Evolutionary conservation across 2,797 vertebrate species (phyloP).

Genomic region (Nannoperca australis): DNA sequence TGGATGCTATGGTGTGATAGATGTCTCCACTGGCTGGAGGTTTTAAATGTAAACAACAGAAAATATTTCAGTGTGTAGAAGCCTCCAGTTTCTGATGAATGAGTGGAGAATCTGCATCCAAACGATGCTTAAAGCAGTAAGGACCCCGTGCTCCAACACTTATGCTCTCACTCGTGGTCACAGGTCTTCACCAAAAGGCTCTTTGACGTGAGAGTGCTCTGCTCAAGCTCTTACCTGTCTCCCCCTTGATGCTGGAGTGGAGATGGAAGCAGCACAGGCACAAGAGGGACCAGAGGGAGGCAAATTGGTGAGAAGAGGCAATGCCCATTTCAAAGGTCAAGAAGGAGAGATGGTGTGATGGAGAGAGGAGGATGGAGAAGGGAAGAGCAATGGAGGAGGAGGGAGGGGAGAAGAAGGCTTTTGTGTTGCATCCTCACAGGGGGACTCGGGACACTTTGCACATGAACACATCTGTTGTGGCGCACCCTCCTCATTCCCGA

Average conservation of each 20-base stretch:
- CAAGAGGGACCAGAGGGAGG: constrained; percentile 77
- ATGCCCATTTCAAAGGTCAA: constrained; percentile 83
- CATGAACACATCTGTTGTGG: constrained; percentile 82
- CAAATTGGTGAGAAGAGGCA: constrained; percentile 81
- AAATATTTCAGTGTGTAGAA: constrained; percentile 48
- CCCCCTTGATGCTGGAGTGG: constrained; percentile 76
- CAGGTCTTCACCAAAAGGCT: constrained; percentile 90
- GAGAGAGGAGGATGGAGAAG: constrained; percentile 56
- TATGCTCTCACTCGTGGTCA: constrained; percentile 62
- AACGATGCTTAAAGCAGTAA: constrained; percentile 90
- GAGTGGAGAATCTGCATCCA: constrained; percentile 91
- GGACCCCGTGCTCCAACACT: constrained; percentile 49
- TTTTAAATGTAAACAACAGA: constrained; percentile 59
- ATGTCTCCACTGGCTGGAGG: constrained; percentile 24
- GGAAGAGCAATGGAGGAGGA: constrained; percentile 27
- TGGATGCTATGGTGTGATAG: constrained; percentile 28
- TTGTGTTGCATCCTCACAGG: constrained; percentile 70
- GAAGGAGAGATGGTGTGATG: constrained; percentile 77
- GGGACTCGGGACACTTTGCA: constrained; percentile 78
- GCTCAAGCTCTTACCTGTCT: constrained; percentile 89
- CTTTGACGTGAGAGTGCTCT: constrained; percentile 92
- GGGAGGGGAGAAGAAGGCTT: constrained; percentile 48
- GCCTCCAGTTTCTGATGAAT: constrained; percentile 83
- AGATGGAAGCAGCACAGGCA: constrained; percentile 69
- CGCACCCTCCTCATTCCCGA: constrained; percentile 77